A percentile compares a stretch with the other conserved stretches of the same genome.
These are phyloP conservation scores for Siniperca chuatsi DNA, from an alignment of 2,113 vertebrate species.

Conservation along the genomic window DNA sequence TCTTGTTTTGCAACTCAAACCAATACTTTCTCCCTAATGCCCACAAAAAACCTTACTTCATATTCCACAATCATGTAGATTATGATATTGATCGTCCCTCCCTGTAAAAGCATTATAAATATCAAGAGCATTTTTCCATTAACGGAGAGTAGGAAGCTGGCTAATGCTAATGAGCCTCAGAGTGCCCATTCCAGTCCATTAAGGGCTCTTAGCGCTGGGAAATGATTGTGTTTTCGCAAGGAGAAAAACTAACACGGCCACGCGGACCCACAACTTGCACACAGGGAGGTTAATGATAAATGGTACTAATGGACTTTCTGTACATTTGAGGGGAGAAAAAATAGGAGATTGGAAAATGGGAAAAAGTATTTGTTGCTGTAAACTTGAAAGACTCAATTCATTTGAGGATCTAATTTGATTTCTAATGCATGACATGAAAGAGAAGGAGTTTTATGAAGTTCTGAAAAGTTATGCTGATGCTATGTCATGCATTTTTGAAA, in stretches of 20 bases:
- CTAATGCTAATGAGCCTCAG: constrained; percentile 86
- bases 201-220: constrained; percentile 84
- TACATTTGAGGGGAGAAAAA: constrained; percentile 72
- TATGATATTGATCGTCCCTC: constrained; percentile 81
- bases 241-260: constrained; percentile 80
- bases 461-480: constrained; percentile 47
- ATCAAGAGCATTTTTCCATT: constrained; percentile 84
- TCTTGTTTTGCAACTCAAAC: constrained; percentile 79
- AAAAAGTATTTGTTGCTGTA: constrained; percentile 79
- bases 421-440: constrained; percentile 56
- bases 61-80: constrained; percentile 83
- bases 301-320: constrained; percentile 81
- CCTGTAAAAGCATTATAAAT: constrained; percentile 86
- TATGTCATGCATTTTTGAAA: constrained; percentile 54
- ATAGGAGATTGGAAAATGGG: constrained; percentile 61
- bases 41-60: constrained; percentile 78
- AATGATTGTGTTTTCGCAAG: constrained; percentile 82
- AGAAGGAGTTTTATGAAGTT: constrained; percentile 61
- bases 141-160: constrained; percentile 81
- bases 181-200: constrained; percentile 86
- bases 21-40: constrained; percentile 79
- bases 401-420: constrained; percentile 74
- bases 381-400: constrained; percentile 76
- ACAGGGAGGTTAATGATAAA: constrained; percentile 81
- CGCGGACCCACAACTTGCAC: constrained; percentile 74